These are phyloP conservation scores for Bubalus kerabau DNA, from an alignment of 2,113 vertebrate genomes.

Conservation along the genomic window DNA sequence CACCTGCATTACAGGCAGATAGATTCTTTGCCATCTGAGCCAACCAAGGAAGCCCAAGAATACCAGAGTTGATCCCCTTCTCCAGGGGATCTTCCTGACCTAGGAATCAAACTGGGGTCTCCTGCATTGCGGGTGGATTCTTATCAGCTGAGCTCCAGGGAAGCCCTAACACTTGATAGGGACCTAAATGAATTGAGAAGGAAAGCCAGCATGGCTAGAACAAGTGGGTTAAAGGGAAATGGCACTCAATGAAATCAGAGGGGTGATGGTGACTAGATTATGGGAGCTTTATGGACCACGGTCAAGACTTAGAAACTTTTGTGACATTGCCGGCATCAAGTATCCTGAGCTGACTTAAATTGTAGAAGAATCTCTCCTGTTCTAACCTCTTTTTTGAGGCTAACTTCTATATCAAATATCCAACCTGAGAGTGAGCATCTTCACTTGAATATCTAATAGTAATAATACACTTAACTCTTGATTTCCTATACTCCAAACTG, in stretches of 20 bases:
- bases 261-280: neutral
- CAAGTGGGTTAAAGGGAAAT: neutral
- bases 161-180: neutral
- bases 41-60: neutral
- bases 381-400: neutral
- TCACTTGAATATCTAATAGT: neutral
- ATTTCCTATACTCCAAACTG: neutral
- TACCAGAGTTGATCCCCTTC: neutral
- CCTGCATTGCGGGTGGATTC: neutral
- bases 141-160: neutral
- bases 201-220: neutral
- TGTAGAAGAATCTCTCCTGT: neutral
- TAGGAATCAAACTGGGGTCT: fast-evolving
- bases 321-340: neutral
- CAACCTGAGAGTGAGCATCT: neutral
- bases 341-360: neutral
- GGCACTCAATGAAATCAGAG: neutral
- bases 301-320: neutral
- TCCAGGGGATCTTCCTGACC: neutral
- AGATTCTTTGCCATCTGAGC: neutral
- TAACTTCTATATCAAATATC: neutral
- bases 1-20: fast-evolving
- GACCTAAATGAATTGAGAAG: neutral
- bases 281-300: neutral
- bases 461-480: neutral